Evolutionary conservation across 2,888 invertebrate genomes (phyloP).

Genomic region (Lordiphosa andalusiaca): DNA sequence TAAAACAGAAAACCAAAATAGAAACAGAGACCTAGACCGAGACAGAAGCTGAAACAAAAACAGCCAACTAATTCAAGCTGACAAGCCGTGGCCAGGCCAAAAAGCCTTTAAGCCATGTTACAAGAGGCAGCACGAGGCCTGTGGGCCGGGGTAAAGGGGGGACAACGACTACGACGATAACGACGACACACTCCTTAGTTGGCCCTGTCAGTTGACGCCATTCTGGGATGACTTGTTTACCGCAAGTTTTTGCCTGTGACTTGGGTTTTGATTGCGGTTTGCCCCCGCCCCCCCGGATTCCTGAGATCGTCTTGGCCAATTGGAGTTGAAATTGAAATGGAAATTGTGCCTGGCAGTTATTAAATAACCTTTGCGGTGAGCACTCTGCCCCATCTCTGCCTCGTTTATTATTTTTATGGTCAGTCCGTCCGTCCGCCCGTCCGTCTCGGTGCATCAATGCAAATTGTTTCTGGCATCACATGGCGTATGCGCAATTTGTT

Average conservation of each 20-base stretch:
- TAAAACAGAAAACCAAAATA: conserved; percentile 18
- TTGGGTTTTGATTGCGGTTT: conserved; percentile 46
- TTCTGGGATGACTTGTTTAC: conserved; percentile 38
- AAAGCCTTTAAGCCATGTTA: conserved; percentile 57
- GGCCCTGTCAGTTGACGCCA: conserved; percentile 47
- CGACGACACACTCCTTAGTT: conserved; percentile 27
- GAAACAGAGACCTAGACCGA: conserved; percentile 6
- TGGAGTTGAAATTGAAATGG: conserved; percentile 17
- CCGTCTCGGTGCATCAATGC: conserved; percentile 47
- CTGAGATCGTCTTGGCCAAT: conserved; percentile 25
- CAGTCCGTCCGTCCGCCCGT: conserved; percentile 11
- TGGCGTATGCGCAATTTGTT: conserved; percentile 72
- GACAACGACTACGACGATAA: not conserved
- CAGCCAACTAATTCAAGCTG: conserved; percentile 57
- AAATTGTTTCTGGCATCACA: conserved; percentile 63
- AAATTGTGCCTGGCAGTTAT: conserved; percentile 41
- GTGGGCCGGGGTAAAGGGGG: not conserved
- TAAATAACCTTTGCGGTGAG: conserved; percentile 43
- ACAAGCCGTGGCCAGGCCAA: conserved; percentile 46
- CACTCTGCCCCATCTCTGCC: not conserved
- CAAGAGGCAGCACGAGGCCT: conserved; percentile 9
- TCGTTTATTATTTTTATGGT: conserved; percentile 27
- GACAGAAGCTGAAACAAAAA: conserved; percentile 18
- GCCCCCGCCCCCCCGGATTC: conserved; percentile 4
- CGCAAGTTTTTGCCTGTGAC: conserved; percentile 43